phyloP scores from a whole-genome alignment of 37 sponge, comb jelly and placozoan genomes.

The Cliona cf. orientalis region DNA sequence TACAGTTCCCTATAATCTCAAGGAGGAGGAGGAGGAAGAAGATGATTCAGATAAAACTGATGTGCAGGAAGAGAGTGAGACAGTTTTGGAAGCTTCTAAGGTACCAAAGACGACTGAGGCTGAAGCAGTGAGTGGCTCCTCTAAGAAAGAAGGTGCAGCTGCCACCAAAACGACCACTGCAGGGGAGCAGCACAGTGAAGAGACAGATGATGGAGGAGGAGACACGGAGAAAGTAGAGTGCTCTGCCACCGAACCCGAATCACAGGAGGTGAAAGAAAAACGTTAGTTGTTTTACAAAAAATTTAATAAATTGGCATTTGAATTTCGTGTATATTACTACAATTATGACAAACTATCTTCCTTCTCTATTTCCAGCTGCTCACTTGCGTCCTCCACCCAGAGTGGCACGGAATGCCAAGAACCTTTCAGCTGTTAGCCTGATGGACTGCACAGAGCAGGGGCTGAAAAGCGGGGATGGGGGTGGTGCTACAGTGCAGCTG shows the following conservation, averaged over 20 bases:
- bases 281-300: background rate
- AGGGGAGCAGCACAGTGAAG: background rate
- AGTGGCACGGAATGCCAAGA: background rate
- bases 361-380: too few species aligned
- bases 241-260: background rate
- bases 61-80: background rate
- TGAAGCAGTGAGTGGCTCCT: background rate
- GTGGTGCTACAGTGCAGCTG: background rate
- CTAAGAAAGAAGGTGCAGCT: background rate
- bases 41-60: background rate
- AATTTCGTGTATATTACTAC: too few species aligned
- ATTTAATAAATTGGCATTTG: too few species aligned
- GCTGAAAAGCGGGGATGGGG: too few species aligned
- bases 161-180: background rate
- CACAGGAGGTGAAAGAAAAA: background rate
- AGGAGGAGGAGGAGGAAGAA: background rate
- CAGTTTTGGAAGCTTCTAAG: background rate
- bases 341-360: too few species aligned
- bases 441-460: background rate
- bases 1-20: background rate
- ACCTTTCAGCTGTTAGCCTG: background rate
- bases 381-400: background rate
- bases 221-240: background rate
- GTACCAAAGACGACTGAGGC: background rate
- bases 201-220: conserved; percentile 14